Percentiles rank a stretch among this genome's conserved stretches.
Evolutionary conservation across 2,888 invertebrate genomes (phyloP).

Genomic region (Drosophila testacea): DNA sequence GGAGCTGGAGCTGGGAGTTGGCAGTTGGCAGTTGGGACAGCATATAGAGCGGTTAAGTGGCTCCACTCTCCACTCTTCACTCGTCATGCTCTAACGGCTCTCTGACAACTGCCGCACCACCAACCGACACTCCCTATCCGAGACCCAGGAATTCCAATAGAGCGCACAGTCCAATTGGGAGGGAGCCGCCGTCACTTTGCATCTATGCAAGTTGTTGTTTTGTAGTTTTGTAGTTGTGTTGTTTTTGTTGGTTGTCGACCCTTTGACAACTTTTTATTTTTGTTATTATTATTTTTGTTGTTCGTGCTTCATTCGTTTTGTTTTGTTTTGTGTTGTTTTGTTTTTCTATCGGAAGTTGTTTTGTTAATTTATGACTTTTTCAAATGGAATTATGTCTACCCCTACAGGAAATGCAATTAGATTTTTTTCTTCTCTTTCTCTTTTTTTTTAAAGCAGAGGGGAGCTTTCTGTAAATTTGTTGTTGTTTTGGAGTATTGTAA

Average conservation of each 20-base stretch:
- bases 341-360: slow-evolving; percentile 76
- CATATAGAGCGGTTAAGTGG: slow-evolving; percentile 46
- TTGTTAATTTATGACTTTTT: slow-evolving; percentile 75
- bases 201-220: slow-evolving; percentile 32
- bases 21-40: slow-evolving; percentile 17
- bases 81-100: slow-evolving; percentile 65
- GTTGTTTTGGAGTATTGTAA: slow-evolving; percentile 37
- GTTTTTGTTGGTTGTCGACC: slow-evolving; percentile 44
- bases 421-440: slow-evolving; percentile 36
- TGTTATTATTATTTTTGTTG: slow-evolving; percentile 44
- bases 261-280: slow-evolving; percentile 55
- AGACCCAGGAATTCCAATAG: slow-evolving; percentile 24
- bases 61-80: slow-evolving; percentile 27
- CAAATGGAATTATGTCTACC: slow-evolving; percentile 64
- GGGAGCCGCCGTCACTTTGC: slow-evolving; percentile 35
- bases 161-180: slow-evolving; percentile 29
- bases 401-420: slow-evolving; percentile 79
- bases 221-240: slow-evolving; percentile 23
- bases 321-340: slow-evolving; percentile 57
- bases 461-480: slow-evolving; percentile 26
- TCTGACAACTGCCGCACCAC: slow-evolving; percentile 31
- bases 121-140: slow-evolving; percentile 24
- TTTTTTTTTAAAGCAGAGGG: slow-evolving; percentile 17
- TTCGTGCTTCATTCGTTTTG: slow-evolving; percentile 62
- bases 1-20: slow-evolving; percentile 21